phyloP scores from a whole-genome alignment of 1,140 invertebrate species.

The Cotesia glomerata region DNA sequence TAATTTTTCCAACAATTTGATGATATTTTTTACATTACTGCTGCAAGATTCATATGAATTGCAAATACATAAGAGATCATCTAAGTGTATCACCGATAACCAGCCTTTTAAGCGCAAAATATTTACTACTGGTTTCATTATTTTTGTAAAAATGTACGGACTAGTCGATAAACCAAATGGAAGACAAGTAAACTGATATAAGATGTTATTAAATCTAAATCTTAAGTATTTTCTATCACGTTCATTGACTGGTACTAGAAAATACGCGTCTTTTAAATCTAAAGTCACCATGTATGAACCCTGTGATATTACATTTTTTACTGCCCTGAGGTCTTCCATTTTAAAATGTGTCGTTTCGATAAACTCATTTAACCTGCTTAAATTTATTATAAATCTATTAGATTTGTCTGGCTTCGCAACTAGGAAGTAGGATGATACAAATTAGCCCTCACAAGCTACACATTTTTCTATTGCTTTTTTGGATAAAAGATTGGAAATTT shows the following conservation, averaged over 20 bases:
- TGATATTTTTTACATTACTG: slow-evolving; percentile 19
- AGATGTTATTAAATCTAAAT: slow-evolving; percentile 29
- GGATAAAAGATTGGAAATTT: slow-evolving; percentile 8
- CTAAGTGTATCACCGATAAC: slow-evolving; percentile 16
- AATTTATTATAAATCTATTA: background rate
- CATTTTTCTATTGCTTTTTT: background rate
- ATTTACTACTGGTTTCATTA: slow-evolving; percentile 38
- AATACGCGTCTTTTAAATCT: slow-evolving; percentile 36
- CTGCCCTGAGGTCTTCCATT: slow-evolving; percentile 28
- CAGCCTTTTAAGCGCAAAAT: background rate
- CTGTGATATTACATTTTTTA: slow-evolving; percentile 5
- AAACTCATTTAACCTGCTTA: background rate
- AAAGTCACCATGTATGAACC: slow-evolving; percentile 21
- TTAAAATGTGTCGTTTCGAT: slow-evolving; percentile 29
- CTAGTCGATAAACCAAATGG: slow-evolving; percentile 34
- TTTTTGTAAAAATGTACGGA: slow-evolving; percentile 37
- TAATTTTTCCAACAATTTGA: slow-evolving; percentile 23
- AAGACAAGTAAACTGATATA: slow-evolving; percentile 37
- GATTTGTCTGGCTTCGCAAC: background rate
- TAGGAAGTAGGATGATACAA: background rate
- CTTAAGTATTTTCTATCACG: slow-evolving; percentile 35
- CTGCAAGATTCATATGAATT: slow-evolving; percentile 12
- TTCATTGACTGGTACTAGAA: slow-evolving; percentile 30
- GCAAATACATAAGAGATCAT: slow-evolving; percentile 12
- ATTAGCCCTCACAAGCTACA: background rate